Evolutionary conservation across 2,797 vertebrate species (phyloP), one percentile per base, ranked within the genome.

Genomic region (Remorina albescens): DNA sequence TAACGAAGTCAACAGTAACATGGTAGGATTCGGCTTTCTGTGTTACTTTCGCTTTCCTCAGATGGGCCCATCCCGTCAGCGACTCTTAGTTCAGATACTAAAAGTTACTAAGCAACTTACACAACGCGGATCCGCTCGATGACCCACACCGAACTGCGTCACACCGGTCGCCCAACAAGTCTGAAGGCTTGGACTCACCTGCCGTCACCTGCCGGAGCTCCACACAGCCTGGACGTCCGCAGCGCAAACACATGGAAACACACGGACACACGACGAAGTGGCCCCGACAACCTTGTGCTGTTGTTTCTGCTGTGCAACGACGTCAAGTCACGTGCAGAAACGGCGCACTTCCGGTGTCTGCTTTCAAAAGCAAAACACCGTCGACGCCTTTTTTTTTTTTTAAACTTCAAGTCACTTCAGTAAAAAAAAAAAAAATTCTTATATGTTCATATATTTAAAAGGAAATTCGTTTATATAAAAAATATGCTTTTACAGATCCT

Each of bases 81-180:
- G 32, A 72, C 81, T 67, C 58, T 16, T 3, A 8, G 36, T 39
- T 18, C 67, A 83, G 80, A 60, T 61, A 28, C 7, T 56, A 74
- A 85, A 90, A 88, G 77, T 88, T 88, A 18, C 11, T 37, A 53
- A 53, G 42, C 8, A 64, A 84, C 37, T 76, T 41, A 67, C 28
- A 47, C 47, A 23, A 73, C 58, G 4, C 75, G n/a, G 50, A 57
- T 11, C 55, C 8, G 60, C 11, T 23, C 66, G 1, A n/a, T n/a
- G n/a, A 28, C 25, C 28, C 10, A 28, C 47, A 34, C 6, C 58
- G 10, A 88, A 83, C 78, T 90, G 90, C 90, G 89, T 87, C 88
- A 92, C 80, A 62, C 8, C 25, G 0, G n/a, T 18, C 2, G 3
- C 3, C 4, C 16, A 67, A 72, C 7, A 3, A 12, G 34, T 34